A percentile compares a stretch with the other conserved stretches of the same genome.
Evolutionary conservation across 1,140 invertebrate genomes (phyloP).

Genomic region (Battus philenor): DNA sequence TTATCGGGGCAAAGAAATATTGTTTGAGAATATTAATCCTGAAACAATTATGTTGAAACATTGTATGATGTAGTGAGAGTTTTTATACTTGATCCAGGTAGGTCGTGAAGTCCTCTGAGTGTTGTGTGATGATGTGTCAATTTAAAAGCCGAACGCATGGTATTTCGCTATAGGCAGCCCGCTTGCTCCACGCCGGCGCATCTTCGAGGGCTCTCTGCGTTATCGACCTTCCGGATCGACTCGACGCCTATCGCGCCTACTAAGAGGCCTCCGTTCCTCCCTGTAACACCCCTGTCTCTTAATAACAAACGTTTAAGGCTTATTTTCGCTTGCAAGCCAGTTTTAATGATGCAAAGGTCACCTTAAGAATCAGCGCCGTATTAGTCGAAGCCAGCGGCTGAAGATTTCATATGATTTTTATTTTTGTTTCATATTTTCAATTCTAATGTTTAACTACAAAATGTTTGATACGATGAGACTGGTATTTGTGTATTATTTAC

Average conservation of each 20-base stretch:
- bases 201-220: conserved; percentile 9
- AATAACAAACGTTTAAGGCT: not conserved
- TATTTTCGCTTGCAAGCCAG: conserved; percentile 9
- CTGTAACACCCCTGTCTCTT: not conserved
- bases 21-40: too few relatives aligned
- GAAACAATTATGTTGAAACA: too few relatives aligned
- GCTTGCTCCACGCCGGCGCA: conserved; percentile 1
- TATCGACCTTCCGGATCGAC: conserved; percentile 16
- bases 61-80: too few relatives aligned
- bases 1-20: too few relatives aligned
- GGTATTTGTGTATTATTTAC: too few relatives aligned
- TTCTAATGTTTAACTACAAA: too few relatives aligned
- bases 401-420: too few relatives aligned
- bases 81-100: too few relatives aligned
- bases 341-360: conserved; percentile 13
- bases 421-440: too few relatives aligned
- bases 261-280: conserved; percentile 10
- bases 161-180: not conserved
- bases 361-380: not conserved
- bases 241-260: conserved; percentile 13
- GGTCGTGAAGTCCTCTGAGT: too few relatives aligned
- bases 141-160: conserved; percentile 12
- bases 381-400: too few relatives aligned
- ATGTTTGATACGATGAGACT: too few relatives aligned
- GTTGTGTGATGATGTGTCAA: not conserved